phyloP scores from a whole-genome alignment of 2,797 vertebrate genomes.

The Thunnus albacares region DNA sequence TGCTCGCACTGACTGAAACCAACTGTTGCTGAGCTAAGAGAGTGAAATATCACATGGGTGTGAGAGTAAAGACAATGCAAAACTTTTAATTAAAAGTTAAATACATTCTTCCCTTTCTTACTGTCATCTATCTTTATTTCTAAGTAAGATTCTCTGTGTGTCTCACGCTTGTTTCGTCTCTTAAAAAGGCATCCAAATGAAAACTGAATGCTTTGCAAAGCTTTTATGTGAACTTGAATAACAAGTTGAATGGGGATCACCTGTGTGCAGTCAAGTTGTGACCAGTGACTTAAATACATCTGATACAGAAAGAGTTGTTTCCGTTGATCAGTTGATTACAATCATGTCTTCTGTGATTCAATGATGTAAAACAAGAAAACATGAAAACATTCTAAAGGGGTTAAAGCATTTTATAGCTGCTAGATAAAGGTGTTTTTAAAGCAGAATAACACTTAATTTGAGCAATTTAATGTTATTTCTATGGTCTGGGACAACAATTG shows the following conservation, averaged over 20 bases:
- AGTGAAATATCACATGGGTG: slow-evolving; percentile 11
- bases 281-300: no score
- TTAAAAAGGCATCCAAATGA: background rate
- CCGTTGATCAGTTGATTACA: no score
- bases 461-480: background rate
- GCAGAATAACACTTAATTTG: background rate
- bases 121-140: background rate
- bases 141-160: background rate
- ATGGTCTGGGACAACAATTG: background rate
- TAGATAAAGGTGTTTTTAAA: background rate
- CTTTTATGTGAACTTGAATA: no score
- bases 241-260: no score
- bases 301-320: no score
- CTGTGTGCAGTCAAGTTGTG: no score
- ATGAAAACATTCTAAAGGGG: no score
- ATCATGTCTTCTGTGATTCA: no score
- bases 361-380: no score
- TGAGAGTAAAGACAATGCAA: slow-evolving; percentile 4
- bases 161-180: background rate
- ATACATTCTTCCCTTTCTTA: background rate
- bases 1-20: slow-evolving; percentile 45
- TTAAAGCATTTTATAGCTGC: no score
- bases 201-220: background rate
- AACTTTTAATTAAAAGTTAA: slow-evolving; percentile 4
- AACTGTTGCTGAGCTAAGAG: slow-evolving; percentile 60